Evolutionary conservation across 2,888 invertebrate species (phyloP), one percentile per base, ranked within the genome.

Genomic region (Eudemis profundana): DNA sequence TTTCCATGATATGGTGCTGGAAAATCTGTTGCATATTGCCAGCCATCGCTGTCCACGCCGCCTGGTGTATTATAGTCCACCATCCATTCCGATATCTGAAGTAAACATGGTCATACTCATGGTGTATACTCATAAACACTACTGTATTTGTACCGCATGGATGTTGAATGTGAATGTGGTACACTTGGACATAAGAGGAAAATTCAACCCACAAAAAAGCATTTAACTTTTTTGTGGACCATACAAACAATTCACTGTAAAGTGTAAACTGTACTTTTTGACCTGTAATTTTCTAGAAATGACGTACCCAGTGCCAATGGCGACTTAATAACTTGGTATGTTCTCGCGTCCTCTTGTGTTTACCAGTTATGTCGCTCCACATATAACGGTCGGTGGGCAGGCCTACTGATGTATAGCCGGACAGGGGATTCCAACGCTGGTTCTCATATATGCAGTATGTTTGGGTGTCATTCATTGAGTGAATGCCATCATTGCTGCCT

Each of bases 11-110:
- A 98, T 8, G 95, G 94, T 1, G 96, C 95, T 0, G 98, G 97
- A 81, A 98, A 98, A 87, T 98, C 98, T 0, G 97, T 95, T 0
- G 98, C 98, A 85, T 98, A 98, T 81, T 98, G 98, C 98, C 98
- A 98, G 1, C 98, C 98, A 72, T 98, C 97, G 66, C 94, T 94
- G 84, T 98, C 98, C 0, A 97, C 97, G 1, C 98, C 98, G 1
- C 97, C 97, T 0, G 97, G 96, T 7, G 96, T 96, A 79, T 96
- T 96, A 81, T 96, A 98, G 86, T 98, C 98, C n/a, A 98, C 94
- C 83, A 96, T 94, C 98, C 98, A 98, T 81, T 98, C 98, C 0
- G 97, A 96, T 68, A 95, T 93, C 95, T 95, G 69, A 46, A 77
- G 69, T 47, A 61, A 40, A 50, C 47, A 33, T n/a, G n/a, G n/a